phyloP scores from a whole-genome alignment of 2,797 vertebrate species.

The Eutrigla gurnardus region DNA sequence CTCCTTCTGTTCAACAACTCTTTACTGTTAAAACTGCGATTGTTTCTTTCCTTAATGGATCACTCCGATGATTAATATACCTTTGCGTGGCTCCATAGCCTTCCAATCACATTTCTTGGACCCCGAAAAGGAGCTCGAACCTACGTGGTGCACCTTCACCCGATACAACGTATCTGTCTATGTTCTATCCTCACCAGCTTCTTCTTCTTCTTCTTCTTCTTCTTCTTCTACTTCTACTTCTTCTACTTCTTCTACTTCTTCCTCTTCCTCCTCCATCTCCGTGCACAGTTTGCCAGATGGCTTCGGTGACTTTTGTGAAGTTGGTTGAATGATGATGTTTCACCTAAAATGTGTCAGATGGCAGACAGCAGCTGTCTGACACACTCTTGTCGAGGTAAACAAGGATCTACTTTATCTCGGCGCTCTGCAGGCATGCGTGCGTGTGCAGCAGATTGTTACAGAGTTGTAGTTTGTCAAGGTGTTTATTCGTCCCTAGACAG shows the following conservation, averaged over 20 bases:
- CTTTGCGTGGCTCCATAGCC: conserved; percentile 67
- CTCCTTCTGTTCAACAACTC: conserved; percentile 25
- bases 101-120: conserved; percentile 64
- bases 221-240: neutral
- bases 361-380: conserved; percentile 12
- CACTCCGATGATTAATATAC: conserved; percentile 73
- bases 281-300: conserved; percentile 1
- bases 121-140: neutral
- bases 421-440: neutral
- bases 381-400: conserved; percentile 13
- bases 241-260: neutral
- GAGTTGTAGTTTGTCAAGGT: neutral
- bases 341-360: conserved; percentile 2
- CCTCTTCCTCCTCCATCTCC: neutral
- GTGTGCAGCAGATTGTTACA: conserved; percentile 1
- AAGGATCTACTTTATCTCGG: conserved; percentile 3
- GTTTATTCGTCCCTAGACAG: neutral
- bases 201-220: neutral
- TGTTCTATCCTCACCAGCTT: too few species aligned
- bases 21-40: conserved; percentile 46
- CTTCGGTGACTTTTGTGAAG: neutral
- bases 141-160: conserved; percentile 36
- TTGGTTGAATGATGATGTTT: conserved; percentile 32
- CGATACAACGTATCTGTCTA: conserved; percentile 9
- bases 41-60: conserved; percentile 58